phyloP scores from a whole-genome alignment of 1,140 invertebrate species.

The Drosophila simulans region DNA sequence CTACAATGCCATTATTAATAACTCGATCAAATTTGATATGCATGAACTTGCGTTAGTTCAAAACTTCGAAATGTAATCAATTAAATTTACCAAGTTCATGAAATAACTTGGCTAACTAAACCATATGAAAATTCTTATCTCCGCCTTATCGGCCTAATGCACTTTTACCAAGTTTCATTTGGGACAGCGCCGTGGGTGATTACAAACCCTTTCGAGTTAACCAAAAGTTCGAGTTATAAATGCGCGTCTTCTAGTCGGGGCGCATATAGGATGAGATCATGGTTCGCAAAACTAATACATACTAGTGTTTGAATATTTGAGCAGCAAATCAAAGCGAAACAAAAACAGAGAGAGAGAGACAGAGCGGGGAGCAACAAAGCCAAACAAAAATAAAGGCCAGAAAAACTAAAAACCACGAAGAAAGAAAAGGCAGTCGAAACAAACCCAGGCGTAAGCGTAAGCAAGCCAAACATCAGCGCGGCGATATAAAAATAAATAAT shows the following conservation, averaged over 20 bases:
- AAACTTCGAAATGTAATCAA: neutral
- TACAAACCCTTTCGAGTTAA: conserved; percentile 20
- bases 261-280: conserved; percentile 73
- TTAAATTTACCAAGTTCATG: neutral
- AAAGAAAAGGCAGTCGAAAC: conserved; percentile 35
- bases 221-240: conserved; percentile 53
- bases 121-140: neutral
- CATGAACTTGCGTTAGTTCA: neutral
- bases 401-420: conserved; percentile 5
- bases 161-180: neutral
- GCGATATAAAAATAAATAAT: conserved; percentile 80
- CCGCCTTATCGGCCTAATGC: neutral
- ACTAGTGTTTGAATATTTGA: conserved; percentile 44
- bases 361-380: conserved; percentile 18
- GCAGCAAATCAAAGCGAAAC: conserved; percentile 63
- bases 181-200: conserved; percentile 1
- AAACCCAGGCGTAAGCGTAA: conserved; percentile 67
- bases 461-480: conserved; percentile 75
- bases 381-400: conserved; percentile 58
- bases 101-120: neutral
- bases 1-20: too few relatives aligned
- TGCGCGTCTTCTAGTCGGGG: conserved; percentile 67
- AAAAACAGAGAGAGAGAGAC: conserved; percentile 50
- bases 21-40: too few relatives aligned
- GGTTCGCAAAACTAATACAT: conserved; percentile 70